Conservation (phyloP, 2,888 invertebrate species). For the Lypha dubia region DNA sequence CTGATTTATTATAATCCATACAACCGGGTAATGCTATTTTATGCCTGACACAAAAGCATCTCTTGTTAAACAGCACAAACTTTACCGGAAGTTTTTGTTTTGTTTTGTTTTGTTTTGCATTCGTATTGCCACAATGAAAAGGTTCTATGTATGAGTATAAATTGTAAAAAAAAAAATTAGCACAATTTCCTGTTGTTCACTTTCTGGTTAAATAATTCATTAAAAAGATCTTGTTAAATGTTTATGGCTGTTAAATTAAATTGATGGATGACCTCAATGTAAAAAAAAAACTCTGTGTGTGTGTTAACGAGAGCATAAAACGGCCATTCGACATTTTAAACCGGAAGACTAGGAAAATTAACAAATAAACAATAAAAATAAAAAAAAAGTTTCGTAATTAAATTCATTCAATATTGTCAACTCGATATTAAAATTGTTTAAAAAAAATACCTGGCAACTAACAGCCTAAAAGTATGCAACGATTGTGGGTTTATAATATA, state of each 20-base stretch:
- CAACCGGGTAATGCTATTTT: background rate
- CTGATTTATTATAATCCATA: constrained; percentile 30
- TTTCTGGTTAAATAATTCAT: constrained; percentile 44
- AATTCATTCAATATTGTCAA: constrained; percentile 17
- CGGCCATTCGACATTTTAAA: background rate
- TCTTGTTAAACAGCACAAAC: constrained; percentile 18
- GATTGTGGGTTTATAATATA: background rate
- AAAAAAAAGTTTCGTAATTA: constrained; percentile 55
- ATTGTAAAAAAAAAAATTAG: constrained; percentile 50
- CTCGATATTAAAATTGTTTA: too few species aligned
- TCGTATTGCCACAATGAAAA: background rate
- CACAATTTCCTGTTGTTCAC: constrained; percentile 41
- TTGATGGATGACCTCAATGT: constrained; percentile 67
- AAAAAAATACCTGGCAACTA: background rate
- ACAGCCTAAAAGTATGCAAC: constrained; percentile 36
- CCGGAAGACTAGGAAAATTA: constrained; percentile 28
- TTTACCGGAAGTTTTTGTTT: constrained; percentile 4
- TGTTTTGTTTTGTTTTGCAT: background rate
- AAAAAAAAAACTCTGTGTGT: constrained; percentile 37
- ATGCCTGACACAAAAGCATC: constrained; percentile 21
- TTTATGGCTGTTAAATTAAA: constrained; percentile 60
- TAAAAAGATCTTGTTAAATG: constrained; percentile 40
- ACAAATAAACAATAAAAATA: constrained; percentile 44
- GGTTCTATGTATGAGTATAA: background rate
- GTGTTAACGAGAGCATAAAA: constrained; percentile 15